These are phyloP conservation scores for Callorhinus ursinus DNA, from an alignment of 2,113 vertebrate species.

Conservation along the genomic window DNA sequence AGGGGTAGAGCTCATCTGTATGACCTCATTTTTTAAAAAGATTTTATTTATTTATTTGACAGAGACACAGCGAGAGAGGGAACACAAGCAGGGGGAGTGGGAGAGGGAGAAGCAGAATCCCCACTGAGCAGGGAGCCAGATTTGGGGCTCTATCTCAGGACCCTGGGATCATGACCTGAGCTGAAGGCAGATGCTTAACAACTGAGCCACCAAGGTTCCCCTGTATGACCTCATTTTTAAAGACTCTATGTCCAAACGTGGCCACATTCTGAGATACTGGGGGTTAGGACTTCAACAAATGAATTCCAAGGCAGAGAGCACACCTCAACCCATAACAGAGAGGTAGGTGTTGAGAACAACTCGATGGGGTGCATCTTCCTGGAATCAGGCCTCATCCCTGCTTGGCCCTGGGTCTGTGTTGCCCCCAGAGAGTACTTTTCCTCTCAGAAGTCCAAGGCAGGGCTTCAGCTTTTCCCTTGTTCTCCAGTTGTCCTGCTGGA, in stretches of 20 bases:
- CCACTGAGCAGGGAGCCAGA: no score
- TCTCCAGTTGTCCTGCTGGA: not conserved
- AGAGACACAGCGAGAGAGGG: no score
- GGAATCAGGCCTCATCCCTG: not conserved
- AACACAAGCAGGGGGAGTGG: no score
- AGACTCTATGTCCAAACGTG: not conserved
- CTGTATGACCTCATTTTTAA: not conserved
- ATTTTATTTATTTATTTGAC: no score
- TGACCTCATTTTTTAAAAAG: not conserved
- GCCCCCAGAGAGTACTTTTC: rapidly evolving
- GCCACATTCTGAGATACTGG: not conserved
- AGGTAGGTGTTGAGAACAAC: not conserved
- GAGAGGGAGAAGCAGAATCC: no score
- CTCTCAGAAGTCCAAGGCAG: not conserved
- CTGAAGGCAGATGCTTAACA: no score
- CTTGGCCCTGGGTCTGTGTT: not conserved
- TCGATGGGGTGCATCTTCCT: not conserved
- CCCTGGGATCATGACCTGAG: no score
- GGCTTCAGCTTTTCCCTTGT: not conserved
- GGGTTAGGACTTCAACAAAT: not conserved
- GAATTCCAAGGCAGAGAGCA: not conserved
- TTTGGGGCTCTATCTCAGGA: no score
- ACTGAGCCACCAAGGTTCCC: no score
- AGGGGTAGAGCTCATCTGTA: no score
- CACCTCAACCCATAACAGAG: not conserved